Evolutionary conservation across 2,888 invertebrate species (phyloP), one percentile per base, ranked within the genome.

Genomic region (Caenorhabditis sp.): DNA sequence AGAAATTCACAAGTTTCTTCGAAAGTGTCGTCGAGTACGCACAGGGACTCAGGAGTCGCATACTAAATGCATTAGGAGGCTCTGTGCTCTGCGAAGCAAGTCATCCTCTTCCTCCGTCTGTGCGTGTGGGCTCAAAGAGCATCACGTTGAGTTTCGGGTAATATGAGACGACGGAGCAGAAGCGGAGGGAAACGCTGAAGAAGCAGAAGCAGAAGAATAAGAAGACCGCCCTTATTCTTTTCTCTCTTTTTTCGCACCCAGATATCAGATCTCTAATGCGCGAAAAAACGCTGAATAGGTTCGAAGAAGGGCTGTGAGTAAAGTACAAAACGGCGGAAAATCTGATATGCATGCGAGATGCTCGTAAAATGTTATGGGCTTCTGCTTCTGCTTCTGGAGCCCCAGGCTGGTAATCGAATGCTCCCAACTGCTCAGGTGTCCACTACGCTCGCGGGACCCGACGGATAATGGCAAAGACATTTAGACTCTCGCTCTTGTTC

Each of bases 151-250:
- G 62, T 72, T 72, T 72, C 61, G 62, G 56, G 71, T 72, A 72
- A 72, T 72, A 72, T 72, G 71, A 72, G 71, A 62, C 71, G 71
- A 72, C 71, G 62, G n/a, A n/a, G n/a, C n/a, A n/a, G n/a, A n/a
- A n/a, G n/a, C n/a, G n/a, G n/a, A n/a, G n/a, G n/a, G n/a, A n/a
- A n/a, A n/a, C n/a, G n/a, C n/a, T 48, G 50, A 48, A 59, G 58
- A 32, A 71, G 58, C 45, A 53, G 46, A 65, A 65, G 55, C 26
- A 65, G 27, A n/a, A n/a, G n/a, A 55, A 55, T 37, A 37, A 48
- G 39, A 41, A 35, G 58, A 52, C 50, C 24, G n/a, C 26, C 22
- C 9, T 17, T 24, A 20, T 35, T 37, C 39, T 39, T 48, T 26
- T 41, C 41, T 39, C 56, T 58, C 32, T 32, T 68, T 43, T 41